A percentile compares a stretch with the other conserved stretches of the same genome.
These are phyloP conservation scores for Centropristis striata DNA, from an alignment of 2,113 vertebrate species.

Conservation along the genomic window DNA sequence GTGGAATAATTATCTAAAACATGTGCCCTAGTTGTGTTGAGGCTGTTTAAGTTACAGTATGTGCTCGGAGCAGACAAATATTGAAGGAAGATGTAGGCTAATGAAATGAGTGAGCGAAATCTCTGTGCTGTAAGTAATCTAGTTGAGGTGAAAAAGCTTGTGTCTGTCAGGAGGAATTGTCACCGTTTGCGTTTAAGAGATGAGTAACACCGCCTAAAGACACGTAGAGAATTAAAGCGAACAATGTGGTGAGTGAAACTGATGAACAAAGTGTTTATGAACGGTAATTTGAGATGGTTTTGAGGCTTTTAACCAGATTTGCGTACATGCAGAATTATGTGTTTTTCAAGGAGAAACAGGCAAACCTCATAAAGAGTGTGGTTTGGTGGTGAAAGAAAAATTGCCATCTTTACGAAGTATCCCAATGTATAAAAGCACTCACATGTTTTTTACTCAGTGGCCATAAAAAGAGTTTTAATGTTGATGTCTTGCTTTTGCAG, in stretches of 20 bases:
- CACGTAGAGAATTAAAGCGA: slow-evolving; percentile 27
- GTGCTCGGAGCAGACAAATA: slow-evolving; percentile 65
- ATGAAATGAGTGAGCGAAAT: slow-evolving; percentile 45
- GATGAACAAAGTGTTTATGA: slow-evolving; percentile 53
- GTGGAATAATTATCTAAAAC: slow-evolving; percentile 62
- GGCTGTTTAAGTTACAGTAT: slow-evolving; percentile 63
- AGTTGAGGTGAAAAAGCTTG: slow-evolving; percentile 11
- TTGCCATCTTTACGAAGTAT: slow-evolving; percentile 8
- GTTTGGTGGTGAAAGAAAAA: slow-evolving; percentile 42
- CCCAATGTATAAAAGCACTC: slow-evolving; percentile 19
- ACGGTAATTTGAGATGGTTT: slow-evolving; percentile 61
- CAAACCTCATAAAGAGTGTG: slow-evolving; percentile 52
- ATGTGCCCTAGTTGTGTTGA: slow-evolving; percentile 50
- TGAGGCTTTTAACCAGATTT: slow-evolving; percentile 52
- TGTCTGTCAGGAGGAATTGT: slow-evolving; percentile 43
- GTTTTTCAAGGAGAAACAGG: slow-evolving; percentile 59
- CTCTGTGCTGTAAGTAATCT: slow-evolving; percentile 18
- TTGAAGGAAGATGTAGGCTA: slow-evolving; percentile 61
- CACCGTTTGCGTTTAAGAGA: slow-evolving; percentile 20
- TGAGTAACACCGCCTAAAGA: slow-evolving; percentile 33
- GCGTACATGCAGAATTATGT: slow-evolving; percentile 42
- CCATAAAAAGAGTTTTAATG: slow-evolving; percentile 32
- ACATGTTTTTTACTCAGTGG: slow-evolving; percentile 52
- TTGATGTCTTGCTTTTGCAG: slow-evolving; percentile 59
- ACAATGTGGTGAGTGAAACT: slow-evolving; percentile 28